Evolutionary conservation across 2,888 invertebrate species (phyloP).

Genomic region (Cotesia congregata): DNA sequence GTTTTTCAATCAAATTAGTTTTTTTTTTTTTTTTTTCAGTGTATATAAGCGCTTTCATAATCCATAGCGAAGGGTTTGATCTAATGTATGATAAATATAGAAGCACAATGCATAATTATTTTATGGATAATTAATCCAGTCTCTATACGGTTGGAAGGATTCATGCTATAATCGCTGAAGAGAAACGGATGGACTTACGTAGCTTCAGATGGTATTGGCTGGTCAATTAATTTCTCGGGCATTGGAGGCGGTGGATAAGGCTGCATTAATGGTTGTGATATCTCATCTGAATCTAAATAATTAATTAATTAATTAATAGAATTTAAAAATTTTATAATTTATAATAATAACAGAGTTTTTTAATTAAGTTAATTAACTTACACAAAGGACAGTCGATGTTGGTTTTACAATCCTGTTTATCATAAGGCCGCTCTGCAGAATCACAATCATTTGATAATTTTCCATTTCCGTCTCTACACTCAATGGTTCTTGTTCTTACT

Average conservation of each 20-base stretch:
- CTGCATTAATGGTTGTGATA: slow-evolving; percentile 72
- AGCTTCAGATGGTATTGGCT: slow-evolving; percentile 82
- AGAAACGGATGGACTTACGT: slow-evolving; percentile 75
- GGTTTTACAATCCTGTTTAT: slow-evolving; percentile 81
- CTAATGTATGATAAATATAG: neutral
- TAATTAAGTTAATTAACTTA: slow-evolving; percentile 52
- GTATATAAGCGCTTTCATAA: too few species aligned
- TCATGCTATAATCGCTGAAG: neutral
- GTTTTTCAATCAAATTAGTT: too few species aligned
- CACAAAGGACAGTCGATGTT: slow-evolving; percentile 78
- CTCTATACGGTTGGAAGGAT: neutral
- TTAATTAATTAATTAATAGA: slow-evolving; percentile 15
- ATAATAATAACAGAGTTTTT: slow-evolving; percentile 6
- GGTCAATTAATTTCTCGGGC: slow-evolving; percentile 80
- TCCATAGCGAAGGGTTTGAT: too few species aligned
- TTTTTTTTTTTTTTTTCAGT: too few species aligned
- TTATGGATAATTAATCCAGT: neutral
- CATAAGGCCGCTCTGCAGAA: slow-evolving; percentile 77
- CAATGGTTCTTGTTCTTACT: slow-evolving; percentile 84
- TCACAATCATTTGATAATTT: slow-evolving; percentile 75
- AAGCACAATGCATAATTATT: neutral
- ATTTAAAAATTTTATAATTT: neutral
- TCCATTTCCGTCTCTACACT: slow-evolving; percentile 77
- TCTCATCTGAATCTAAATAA: slow-evolving; percentile 58
- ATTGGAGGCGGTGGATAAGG: slow-evolving; percentile 78